Percentiles rank a stretch among this genome's conserved stretches.
phyloP scores from a whole-genome alignment of 2,888 invertebrate genomes.

The Ophion ventricosus region DNA sequence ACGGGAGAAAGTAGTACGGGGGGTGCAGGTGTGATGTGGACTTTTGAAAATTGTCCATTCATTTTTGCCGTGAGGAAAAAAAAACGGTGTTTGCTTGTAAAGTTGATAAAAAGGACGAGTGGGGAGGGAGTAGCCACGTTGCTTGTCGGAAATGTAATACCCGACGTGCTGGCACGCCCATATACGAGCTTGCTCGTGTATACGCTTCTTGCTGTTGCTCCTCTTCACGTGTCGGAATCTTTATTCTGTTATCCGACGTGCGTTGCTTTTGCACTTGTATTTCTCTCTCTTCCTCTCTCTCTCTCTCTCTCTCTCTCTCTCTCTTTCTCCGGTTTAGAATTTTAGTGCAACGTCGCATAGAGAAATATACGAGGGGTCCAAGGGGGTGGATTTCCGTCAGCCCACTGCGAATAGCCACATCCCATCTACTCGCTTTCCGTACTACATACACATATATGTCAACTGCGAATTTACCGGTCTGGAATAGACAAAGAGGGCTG shows the following conservation, averaged over 20 bases:
- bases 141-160: conserved; percentile 60
- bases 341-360: conserved; percentile 53
- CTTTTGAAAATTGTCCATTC: not conserved
- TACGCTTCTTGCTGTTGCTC: conserved; percentile 26
- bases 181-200: conserved; percentile 48
- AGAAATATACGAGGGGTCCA: not conserved
- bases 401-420: conserved; percentile 16
- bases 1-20: not conserved
- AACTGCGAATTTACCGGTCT: not conserved
- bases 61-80: not conserved
- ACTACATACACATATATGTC: not conserved
- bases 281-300: not conserved
- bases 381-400: conserved; percentile 19
- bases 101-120: conserved; percentile 38
- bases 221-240: conserved; percentile 58
- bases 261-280: conserved; percentile 30
- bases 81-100: conserved; percentile 46
- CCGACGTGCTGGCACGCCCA: conserved; percentile 51
- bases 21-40: not conserved
- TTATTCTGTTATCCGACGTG: conserved; percentile 63
- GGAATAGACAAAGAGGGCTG: conserved; percentile 3
- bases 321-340: conserved; percentile 47
- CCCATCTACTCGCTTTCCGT: not conserved
- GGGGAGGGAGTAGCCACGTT: conserved; percentile 26
- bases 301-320: conserved; percentile 10